Evolutionary conservation across 2,113 vertebrate species (phyloP), one percentile per base, ranked within the genome.

Genomic region (Gila orcuttii): DNA sequence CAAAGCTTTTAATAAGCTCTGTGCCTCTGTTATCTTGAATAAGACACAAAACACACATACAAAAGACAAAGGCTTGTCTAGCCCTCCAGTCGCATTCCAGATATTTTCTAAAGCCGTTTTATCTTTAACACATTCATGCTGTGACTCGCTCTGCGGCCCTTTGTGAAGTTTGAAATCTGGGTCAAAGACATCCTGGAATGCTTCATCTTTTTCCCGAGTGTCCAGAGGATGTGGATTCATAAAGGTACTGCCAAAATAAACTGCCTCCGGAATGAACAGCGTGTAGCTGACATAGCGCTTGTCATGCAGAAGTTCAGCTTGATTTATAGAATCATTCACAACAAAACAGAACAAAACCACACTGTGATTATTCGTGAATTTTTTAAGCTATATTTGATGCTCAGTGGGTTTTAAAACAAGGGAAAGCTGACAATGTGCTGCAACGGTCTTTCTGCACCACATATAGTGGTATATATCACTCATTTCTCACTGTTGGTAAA

Each of bases 161-260:
- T 68, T 69, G 23, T 66, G 31, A 52, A 55, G 10, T 69, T 50
- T 86, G 39, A 89, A 85, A 57, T 69, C 62, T 76, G 50, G 73
- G 79, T 78, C 83, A 82, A 74, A 69, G 42, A 82, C 69, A 79
- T 68, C 33, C 83, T 79, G 88, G 73, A 79, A 89, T 74, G 85
- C 79, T 28, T 73, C 71, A 77, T 79, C 85, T 84, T 79, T 83
- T 82, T 42, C 62, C 68, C 21, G 68, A 74, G 71, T 74, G 82
- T 80, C 80, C 71, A 66, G 82, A 89, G 88, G 85, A 89, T 85
- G 79, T 89, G 83, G 77, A 87, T 55, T 82, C 71, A n/a, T 21
- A 73, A 83, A 47, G n/a, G 31, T 42, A 6, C 47, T 25, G 81
- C 86, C 88, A 89, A 85, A 75, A 85, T 28, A 85, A 89, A 89